Conservation (phyloP, 1,140 invertebrate species). For the Oedothorax gibbosus region DNA sequence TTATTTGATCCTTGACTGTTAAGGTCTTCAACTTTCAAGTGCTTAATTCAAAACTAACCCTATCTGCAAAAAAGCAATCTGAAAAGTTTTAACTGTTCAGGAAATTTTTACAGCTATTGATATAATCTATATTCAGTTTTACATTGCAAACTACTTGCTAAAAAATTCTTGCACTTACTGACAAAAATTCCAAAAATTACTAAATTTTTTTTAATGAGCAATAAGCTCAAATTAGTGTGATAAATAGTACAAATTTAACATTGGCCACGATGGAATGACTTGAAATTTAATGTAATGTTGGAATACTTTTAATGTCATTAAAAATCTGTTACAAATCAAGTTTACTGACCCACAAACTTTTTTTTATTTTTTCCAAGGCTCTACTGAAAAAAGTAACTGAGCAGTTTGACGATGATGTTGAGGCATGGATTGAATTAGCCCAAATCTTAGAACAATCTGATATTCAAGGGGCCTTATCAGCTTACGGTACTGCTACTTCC, state of each 20-base stretch:
- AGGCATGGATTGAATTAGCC: constrained; percentile 98
- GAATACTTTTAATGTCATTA: too few relatives aligned
- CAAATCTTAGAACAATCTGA: constrained; percentile 98
- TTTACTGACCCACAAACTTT: not conserved
- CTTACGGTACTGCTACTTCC: constrained; percentile 93
- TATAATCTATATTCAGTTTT: not conserved
- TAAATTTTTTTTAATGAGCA: too few relatives aligned
- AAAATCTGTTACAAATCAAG: too few relatives aligned
- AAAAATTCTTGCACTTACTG: too few relatives aligned
- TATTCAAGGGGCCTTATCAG: constrained; percentile 84
- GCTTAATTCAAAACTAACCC: not conserved
- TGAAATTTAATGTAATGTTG: too few relatives aligned
- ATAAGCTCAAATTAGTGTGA: too few relatives aligned
- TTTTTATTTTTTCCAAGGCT: constrained; percentile 59
- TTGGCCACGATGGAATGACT: too few relatives aligned
- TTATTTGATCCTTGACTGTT: not conserved
- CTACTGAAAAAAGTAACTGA: constrained; percentile 83
- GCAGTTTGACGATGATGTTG: constrained; percentile 97
- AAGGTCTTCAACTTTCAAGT: not conserved
- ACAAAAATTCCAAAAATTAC: too few relatives aligned
- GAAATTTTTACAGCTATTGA: not conserved
- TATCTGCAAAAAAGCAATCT: not conserved
- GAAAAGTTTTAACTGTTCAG: not conserved
- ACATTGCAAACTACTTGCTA: too few relatives aligned
- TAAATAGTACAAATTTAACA: too few relatives aligned